phyloP scores from a whole-genome alignment of 2,888 invertebrate species.

The Himalopsyche kuldschensis region DNA sequence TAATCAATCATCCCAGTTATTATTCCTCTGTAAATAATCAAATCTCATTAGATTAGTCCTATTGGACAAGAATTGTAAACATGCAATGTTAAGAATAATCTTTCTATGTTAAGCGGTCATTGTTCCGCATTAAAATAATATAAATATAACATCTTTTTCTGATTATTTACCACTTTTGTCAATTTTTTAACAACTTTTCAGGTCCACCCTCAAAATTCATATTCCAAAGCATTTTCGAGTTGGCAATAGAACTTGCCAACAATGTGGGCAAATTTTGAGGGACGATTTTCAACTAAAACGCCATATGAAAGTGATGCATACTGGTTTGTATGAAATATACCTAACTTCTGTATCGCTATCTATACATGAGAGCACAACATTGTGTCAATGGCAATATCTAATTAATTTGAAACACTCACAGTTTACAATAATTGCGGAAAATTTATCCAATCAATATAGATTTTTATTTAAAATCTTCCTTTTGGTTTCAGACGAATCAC shows the following conservation, averaged over 20 bases:
- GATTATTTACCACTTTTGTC: too few species aligned
- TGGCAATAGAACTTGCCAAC: conserved; percentile 40
- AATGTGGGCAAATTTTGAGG: conserved; percentile 50
- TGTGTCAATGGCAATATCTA: not conserved
- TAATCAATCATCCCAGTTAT: conserved; percentile 44
- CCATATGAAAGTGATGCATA: conserved; percentile 55
- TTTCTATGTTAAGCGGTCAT: not conserved
- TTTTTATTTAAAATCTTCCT: not conserved
- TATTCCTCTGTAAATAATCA: not conserved
- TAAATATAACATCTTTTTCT: too few species aligned
- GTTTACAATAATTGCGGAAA: too few species aligned
- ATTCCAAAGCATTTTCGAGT: conserved; percentile 7
- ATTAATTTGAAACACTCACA: not conserved
- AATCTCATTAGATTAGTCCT: too few species aligned
- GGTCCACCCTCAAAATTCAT: conserved; percentile 22
- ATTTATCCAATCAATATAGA: too few species aligned
- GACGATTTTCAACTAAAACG: conserved; percentile 51
- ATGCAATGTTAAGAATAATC: too few species aligned
- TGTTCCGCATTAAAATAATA: too few species aligned
- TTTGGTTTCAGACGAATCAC: conserved; percentile 45
- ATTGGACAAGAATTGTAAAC: too few species aligned
- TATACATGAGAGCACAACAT: not conserved
- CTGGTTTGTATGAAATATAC: conserved; percentile 45
- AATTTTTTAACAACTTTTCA: not conserved
- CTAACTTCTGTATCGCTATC: not conserved